Conservation (phyloP, 2,888 invertebrate genomes). For the Mechanitis messenoides region DNA sequence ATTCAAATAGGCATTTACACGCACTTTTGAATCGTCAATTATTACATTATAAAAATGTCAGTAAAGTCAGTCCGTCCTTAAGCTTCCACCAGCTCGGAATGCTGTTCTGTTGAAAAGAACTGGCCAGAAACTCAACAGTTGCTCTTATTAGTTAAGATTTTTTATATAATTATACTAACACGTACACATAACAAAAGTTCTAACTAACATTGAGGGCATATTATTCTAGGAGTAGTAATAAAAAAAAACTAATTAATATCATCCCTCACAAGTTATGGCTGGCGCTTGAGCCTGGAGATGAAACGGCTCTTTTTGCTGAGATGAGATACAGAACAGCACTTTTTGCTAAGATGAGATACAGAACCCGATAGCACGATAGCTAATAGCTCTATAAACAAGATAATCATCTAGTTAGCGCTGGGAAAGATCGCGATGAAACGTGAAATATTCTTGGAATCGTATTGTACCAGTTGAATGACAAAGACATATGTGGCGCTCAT, state of each 20-base stretch:
- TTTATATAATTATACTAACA: too few relatives aligned
- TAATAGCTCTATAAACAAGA: constrained; percentile 73
- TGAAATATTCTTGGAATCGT: constrained; percentile 13
- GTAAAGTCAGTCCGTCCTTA: too few relatives aligned
- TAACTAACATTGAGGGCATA: neutral
- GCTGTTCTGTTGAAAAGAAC: too few relatives aligned
- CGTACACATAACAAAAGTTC: too few relatives aligned
- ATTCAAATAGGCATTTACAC: too few relatives aligned
- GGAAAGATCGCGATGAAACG: constrained; percentile 36
- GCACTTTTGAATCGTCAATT: too few relatives aligned
- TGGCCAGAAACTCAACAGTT: too few relatives aligned
- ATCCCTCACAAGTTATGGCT: constrained; percentile 5
- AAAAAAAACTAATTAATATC: neutral
- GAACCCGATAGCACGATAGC: constrained; percentile 59
- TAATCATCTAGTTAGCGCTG: constrained; percentile 64
- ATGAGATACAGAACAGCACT: constrained; percentile 67
- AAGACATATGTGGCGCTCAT: constrained; percentile 3
- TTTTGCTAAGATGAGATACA: constrained; percentile 63
- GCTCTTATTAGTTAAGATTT: too few relatives aligned
- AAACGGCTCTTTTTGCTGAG: constrained; percentile 65
- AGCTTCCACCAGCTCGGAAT: too few relatives aligned
- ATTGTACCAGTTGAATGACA: constrained; percentile 10
- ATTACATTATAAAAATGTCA: too few relatives aligned
- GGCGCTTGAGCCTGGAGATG: constrained; percentile 25
- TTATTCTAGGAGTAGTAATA: constrained; percentile 2